Evolutionary conservation across 2,888 invertebrate genomes (phyloP), one percentile per base, ranked within the genome.

Genomic region (Plebejus argus): DNA sequence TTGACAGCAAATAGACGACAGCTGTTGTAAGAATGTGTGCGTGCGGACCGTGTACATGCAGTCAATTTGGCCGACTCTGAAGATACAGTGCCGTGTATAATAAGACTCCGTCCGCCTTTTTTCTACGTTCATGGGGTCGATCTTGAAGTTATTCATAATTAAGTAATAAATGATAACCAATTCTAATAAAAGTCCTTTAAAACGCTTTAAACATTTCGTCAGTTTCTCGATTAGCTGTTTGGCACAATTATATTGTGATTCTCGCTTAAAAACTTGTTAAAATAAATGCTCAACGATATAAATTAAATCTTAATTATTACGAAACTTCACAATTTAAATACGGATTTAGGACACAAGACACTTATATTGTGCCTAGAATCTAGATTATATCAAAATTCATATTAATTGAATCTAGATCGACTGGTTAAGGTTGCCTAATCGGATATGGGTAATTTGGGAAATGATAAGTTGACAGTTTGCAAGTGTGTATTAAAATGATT

Each of bases 261-360:
- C 23, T 23, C 12, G 23, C 12, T 61, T 61, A 4, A 58, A 61
- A 58, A 61, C 23, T 61, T 23, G 66, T 5, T 66, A 66, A 66
- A 61, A 33, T 66, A 28, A 28, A 66, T 66, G 5, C 15, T 66
- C 23, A 15, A 6, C 23, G 61, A 28, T 66, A 33, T 66, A 66
- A 66, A 28, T 61, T 61, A 61, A 61, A 61, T 61, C 3, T 61
- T 61, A 61, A 61, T 61, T 23, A 66, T 28, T 66, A 66, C 12
- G 28, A 28, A 66, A 28, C 33, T 66, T 33, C 15, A 12, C 23
- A 15, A 33, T 66, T 66, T 66, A 66, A 66, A 66, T 66, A 28
- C 15, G 66, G 28, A 66, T 66, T 33, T 33, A 33, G 66, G 66
- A 66, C 66, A 66, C 66, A 4, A 18, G 18, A 1, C 33, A 15